Base-by-base conservation (phyloP, 2,888 invertebrate genomes). In the Chelonus formosanus region DNA sequence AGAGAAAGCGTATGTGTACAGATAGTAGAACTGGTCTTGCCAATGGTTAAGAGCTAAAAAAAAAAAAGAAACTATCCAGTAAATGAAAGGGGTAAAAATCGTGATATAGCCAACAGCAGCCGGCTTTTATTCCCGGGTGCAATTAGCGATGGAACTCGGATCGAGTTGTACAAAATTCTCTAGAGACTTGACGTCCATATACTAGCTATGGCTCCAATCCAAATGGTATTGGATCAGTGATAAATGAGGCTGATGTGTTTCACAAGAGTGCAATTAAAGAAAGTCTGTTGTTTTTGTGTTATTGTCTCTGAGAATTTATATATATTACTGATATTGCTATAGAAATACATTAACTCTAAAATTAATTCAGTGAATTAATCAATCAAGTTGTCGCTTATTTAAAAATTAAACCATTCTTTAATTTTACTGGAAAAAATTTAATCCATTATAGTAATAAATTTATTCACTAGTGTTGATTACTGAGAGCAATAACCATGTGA, bases 71-170 rank as follows among this genome's bases (percentile, higher is more conserved):
- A 55, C 20, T 31, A 34, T 36, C 35, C 50, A 63, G 63, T 45
- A 54, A 43, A 48, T 63, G 64, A 69, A 61, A 62, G 60, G 20
- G 8, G 32, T 40, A 53, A 65, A 60, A 55, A 62, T 67, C 55
- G 62, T 53, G 62, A 63, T 68, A 57, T 54, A 58, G 60, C 67
- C 72, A 69, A 74, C 71, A 71, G 69, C 74, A 72, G 72, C 73
- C 35, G 45, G 55, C 47, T 65, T 65, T 65, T 48, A 65, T 60
- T 50, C 60, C 65, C 60, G 34, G 32, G 54, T 50, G 65, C 56
- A 65, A 65, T 65, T 65, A 65, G 65, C 55, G 43, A 60, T 60
- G 54, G 59, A 60, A 53, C 54, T 20, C 40, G 50, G 44, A 32
- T 55, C 54, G 47, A 54, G 47, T 60, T 60, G 60, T 60, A 55